phyloP scores from a whole-genome alignment of 1,140 invertebrate species.

The Solenopsis fugax region DNA sequence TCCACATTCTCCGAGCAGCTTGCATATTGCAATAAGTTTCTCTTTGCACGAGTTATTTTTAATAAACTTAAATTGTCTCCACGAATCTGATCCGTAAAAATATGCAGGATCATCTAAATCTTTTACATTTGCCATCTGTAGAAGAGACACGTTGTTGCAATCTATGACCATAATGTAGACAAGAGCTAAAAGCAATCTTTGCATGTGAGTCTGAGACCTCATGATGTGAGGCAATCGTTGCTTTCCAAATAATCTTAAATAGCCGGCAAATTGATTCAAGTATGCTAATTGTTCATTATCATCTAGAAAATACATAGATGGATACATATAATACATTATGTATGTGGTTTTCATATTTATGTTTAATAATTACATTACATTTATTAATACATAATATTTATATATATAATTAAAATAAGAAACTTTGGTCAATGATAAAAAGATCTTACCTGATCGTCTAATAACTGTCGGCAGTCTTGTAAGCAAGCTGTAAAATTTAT shows the following conservation, averaged over 20 bases:
- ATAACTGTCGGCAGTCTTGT: conserved; percentile 88
- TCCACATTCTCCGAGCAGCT: conserved; percentile 86
- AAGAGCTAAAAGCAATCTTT: conserved; percentile 87
- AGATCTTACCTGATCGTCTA: conserved; percentile 87
- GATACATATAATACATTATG: not conserved
- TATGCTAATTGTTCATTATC: conserved; percentile 86
- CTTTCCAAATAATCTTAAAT: conserved; percentile 87
- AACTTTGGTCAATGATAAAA: conserved; percentile 10
- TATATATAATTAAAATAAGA: too few species aligned
- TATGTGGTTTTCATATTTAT: not conserved
- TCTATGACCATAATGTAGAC: conserved; percentile 87
- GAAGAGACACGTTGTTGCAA: conserved; percentile 85
- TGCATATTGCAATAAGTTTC: conserved; percentile 86
- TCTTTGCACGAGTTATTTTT: conserved; percentile 80
- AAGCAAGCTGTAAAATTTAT: conserved; percentile 87
- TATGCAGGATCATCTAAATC: conserved; percentile 81
- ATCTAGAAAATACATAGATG: conserved; percentile 82
- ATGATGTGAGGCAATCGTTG: conserved; percentile 87
- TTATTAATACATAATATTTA: not conserved
- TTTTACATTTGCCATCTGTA: conserved; percentile 86
- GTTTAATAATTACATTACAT: conserved; percentile 12
- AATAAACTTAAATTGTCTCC: conserved; percentile 88
- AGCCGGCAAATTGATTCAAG: conserved; percentile 88
- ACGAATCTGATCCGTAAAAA: conserved; percentile 78
- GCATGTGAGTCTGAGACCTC: conserved; percentile 85